phyloP scores from a whole-genome alignment of 1,140 invertebrate species.

The honey bee (Apis mellifera) region Amel_HAv3.1 CM009931.2:2165001-2165500 shows the following conservation, averaged over 20 bases:
- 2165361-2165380: not conserved
- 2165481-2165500: constrained; percentile 25
- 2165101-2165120: too few relatives aligned
- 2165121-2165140: too few relatives aligned
- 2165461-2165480: constrained; percentile 41
- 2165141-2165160: too few relatives aligned
- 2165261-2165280: not conserved
- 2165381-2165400: not conserved
- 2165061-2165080: too few relatives aligned
- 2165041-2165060: too few relatives aligned
- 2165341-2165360: not conserved
- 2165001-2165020: too few relatives aligned
- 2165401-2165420: constrained; percentile 45
- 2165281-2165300: not conserved
- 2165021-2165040: too few relatives aligned
- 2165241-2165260: not conserved
- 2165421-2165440: not conserved
- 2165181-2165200: too few relatives aligned
- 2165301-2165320: not conserved
- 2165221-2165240: not conserved
- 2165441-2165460: constrained; percentile 29
- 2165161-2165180: too few relatives aligned
- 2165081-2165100: too few relatives aligned
- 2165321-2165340: not conserved
- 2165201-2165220: too few relatives aligned